These are phyloP conservation scores for Acanthurus leucopareius DNA, from an alignment of 2,797 vertebrate genomes.

Conservation along the genomic window DNA sequence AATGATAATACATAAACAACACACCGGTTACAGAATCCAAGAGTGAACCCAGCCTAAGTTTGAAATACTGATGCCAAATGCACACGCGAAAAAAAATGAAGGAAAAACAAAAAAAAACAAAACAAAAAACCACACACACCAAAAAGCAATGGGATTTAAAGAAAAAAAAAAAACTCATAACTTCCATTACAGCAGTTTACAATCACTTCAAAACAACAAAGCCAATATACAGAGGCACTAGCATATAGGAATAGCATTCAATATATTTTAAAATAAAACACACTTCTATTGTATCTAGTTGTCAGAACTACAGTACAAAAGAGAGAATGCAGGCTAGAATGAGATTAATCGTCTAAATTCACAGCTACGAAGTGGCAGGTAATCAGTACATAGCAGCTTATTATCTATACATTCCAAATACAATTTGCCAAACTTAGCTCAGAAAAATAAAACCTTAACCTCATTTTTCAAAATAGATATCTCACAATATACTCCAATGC, in stretches of 20 bases:
- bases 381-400: constrained; percentile 99
- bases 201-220: constrained; percentile 97
- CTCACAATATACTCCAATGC: constrained; percentile 83
- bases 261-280: constrained; percentile 86
- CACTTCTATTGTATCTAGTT: constrained; percentile 91
- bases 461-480: constrained; percentile 84
- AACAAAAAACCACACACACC: constrained; percentile 51
- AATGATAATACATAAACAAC: constrained; percentile 90
- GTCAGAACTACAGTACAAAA: constrained; percentile 90
- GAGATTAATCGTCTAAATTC: constrained; percentile 98
- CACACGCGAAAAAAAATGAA: constrained; percentile 33
- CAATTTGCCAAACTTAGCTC: constrained; percentile 94
- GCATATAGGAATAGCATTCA: constrained; percentile 83
- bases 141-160: constrained; percentile 58
- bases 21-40: constrained; percentile 92
- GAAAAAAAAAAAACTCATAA: constrained; percentile 86
- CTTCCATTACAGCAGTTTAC: constrained; percentile 99
- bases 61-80: constrained; percentile 95
- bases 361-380: constrained; percentile 99
- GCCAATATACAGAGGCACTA: constrained; percentile 88
- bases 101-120: constrained; percentile 16
- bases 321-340: constrained; percentile 93
- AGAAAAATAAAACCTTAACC: constrained; percentile 92
- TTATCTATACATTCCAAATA: constrained; percentile 99
- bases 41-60: constrained; percentile 92